Percentiles rank a stretch among this genome's conserved stretches.
These are phyloP conservation scores for Tringa solitaria DNA, from an alignment of 2,113 vertebrate species.

Conservation along the genomic window DNA sequence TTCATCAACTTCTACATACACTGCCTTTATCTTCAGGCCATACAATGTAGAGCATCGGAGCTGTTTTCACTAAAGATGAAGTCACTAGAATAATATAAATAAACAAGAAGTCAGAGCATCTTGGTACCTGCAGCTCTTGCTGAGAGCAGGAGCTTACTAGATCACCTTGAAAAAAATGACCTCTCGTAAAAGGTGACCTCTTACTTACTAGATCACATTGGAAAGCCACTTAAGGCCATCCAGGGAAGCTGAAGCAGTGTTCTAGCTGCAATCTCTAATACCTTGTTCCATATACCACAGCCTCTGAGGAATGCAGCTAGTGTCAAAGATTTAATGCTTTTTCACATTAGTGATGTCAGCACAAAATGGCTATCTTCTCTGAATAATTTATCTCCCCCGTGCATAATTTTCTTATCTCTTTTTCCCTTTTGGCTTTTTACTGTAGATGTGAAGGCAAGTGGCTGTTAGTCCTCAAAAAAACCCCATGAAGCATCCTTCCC, in stretches of 20 bases:
- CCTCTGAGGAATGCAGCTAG: constrained; percentile 73
- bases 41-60: neutral
- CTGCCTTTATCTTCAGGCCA: neutral
- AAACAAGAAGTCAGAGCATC: neutral
- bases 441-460: constrained; percentile 87
- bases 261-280: constrained; percentile 81
- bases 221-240: constrained; percentile 26
- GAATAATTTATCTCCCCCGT: constrained; percentile 93
- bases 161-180: constrained; percentile 40
- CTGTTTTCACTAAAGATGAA: neutral
- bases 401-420: constrained; percentile 91
- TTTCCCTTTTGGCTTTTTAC: constrained; percentile 85
- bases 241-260: neutral
- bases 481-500: constrained; percentile 89
- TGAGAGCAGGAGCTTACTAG: neutral
- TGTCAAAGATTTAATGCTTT: constrained; percentile 95
- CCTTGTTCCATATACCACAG: constrained; percentile 62
- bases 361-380: constrained; percentile 97
- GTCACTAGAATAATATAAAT: neutral
- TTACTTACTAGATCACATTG: constrained; percentile 18
- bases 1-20: neutral
- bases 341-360: constrained; percentile 99
- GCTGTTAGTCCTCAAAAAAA: constrained; percentile 87
- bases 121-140: neutral
- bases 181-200: neutral